Conservation (phyloP, 2,113 vertebrate species). For the Cyanoderma ruficeps region DNA sequence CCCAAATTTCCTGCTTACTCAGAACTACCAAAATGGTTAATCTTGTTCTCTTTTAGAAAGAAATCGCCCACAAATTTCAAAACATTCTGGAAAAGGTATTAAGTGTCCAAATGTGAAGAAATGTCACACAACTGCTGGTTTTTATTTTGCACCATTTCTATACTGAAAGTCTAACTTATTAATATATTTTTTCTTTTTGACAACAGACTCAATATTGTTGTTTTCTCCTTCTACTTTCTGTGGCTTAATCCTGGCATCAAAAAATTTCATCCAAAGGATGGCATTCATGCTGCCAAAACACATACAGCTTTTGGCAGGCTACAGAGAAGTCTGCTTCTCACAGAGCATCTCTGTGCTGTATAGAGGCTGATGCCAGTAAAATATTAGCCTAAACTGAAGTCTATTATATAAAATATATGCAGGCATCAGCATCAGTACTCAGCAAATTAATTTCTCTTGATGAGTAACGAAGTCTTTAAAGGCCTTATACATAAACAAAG, state of each 20-base stretch:
- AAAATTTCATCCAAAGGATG: not conserved
- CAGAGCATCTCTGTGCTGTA: constrained; percentile 1
- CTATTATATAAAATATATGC: not conserved
- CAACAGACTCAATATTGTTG: not conserved
- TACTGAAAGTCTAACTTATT: not conserved
- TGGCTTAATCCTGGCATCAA: not conserved
- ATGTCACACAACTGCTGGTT: not conserved
- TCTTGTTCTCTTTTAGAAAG: not conserved
- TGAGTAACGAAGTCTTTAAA: not conserved
- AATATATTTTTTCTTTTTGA: not conserved
- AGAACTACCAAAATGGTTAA: not conserved
- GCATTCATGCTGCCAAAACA: not conserved
- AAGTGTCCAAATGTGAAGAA: not conserved
- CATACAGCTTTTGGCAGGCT: not conserved
- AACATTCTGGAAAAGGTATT: not conserved
- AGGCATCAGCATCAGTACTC: not conserved
- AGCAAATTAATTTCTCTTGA: not conserved
- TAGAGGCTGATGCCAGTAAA: not conserved
- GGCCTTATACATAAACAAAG: not conserved
- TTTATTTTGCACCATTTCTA: not conserved
- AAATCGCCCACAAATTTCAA: not conserved
- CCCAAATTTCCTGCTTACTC: not conserved
- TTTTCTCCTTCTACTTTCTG: not conserved
- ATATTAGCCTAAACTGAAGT: not conserved
- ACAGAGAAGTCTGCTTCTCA: not conserved